phyloP scores from a whole-genome alignment of 2,888 invertebrate species.

The Sceliomorpha sp. region DNA sequence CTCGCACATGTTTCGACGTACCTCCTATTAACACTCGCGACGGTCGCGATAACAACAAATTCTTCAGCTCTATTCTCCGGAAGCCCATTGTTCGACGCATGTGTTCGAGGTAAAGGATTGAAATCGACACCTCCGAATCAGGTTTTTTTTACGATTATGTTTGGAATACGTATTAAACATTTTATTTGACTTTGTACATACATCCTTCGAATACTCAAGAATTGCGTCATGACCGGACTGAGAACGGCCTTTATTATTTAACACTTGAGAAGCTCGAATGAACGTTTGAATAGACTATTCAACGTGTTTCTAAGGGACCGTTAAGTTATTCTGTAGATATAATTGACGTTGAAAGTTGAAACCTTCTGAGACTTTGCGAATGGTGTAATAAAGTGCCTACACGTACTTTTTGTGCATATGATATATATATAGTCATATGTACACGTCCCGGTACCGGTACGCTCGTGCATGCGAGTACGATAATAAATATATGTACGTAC shows the following conservation, averaged over 20 bases:
- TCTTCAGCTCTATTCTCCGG: conserved; percentile 15
- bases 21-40: conserved; percentile 33
- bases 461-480: too few relatives aligned
- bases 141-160: conserved; percentile 40
- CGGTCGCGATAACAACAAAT: conserved; percentile 18
- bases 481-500: too few relatives aligned
- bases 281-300: conserved; percentile 79
- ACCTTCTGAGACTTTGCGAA: conserved; percentile 71
- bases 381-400: conserved; percentile 69
- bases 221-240: conserved; percentile 70
- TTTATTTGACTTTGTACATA: conserved; percentile 56
- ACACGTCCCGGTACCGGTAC: too few relatives aligned
- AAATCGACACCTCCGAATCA: conserved; percentile 49
- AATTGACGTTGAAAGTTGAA: conserved; percentile 77
- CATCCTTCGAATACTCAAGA: conserved; percentile 56
- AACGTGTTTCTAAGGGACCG: conserved; percentile 78
- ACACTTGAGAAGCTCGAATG: conserved; percentile 78
- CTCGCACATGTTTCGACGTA: too few relatives aligned
- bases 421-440: conserved; percentile 16
- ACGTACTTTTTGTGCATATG: conserved; percentile 47
- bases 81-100: conserved; percentile 19
- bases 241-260: conserved; percentile 77
- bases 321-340: conserved; percentile 79
- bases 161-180: conserved; percentile 60
- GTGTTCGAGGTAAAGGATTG: conserved; percentile 8